Evolutionary conservation across 2,113 vertebrate species (phyloP).

Genomic region (Globicephala melas): DNA sequence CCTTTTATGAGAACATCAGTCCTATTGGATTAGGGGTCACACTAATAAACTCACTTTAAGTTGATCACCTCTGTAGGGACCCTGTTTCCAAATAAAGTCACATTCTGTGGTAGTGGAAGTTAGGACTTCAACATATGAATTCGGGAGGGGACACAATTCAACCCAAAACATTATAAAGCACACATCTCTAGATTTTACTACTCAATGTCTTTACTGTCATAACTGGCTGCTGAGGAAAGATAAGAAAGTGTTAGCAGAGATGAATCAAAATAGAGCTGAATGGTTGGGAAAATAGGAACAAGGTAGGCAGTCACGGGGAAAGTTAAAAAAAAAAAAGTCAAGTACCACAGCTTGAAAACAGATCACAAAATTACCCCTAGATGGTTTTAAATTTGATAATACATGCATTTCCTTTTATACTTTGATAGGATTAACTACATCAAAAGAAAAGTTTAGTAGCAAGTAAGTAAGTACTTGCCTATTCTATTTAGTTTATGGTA

Average conservation of each 20-base stretch:
- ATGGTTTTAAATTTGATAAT: neutral
- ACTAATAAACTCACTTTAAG: neutral
- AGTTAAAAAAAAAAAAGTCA: neutral
- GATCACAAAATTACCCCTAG: neutral
- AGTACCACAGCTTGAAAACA: neutral
- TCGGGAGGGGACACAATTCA: neutral
- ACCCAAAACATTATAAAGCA: neutral
- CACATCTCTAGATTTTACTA: neutral
- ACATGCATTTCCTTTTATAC: neutral
- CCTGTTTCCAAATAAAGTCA: neutral
- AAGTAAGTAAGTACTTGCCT: neutral
- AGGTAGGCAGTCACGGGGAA: neutral
- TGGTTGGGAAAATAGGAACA: neutral
- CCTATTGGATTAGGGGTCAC: neutral
- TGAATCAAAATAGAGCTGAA: neutral
- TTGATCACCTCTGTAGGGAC: neutral
- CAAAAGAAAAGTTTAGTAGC: neutral
- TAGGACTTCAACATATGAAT: neutral
- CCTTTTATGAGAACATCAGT: neutral
- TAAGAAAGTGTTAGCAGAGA: neutral
- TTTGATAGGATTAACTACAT: neutral
- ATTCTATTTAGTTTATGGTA: slow-evolving; percentile 22
- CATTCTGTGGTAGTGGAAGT: neutral
- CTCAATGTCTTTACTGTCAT: neutral
- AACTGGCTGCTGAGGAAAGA: neutral